Base-by-base conservation (phyloP, 1,140 invertebrate genomes). In the Drosophila elegans region DNA sequence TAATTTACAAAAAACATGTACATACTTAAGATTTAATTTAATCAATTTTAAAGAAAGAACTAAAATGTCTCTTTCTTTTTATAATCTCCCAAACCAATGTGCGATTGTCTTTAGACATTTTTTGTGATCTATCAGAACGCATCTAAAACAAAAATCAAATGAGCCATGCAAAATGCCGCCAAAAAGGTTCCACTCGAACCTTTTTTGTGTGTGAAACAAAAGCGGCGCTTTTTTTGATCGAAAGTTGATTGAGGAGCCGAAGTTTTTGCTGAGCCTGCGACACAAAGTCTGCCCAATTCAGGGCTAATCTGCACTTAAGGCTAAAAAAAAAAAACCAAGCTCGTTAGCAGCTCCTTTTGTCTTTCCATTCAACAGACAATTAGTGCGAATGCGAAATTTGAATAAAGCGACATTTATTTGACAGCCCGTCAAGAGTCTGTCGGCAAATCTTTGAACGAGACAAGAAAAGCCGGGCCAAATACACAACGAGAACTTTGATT, bases 351-450 rank as follows among this genome's bases (percentile, higher is more conserved):
- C 56, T 59, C 56, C 77, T 63, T 80, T 80, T 80, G 77, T 80
- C 77, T 81, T 81, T 77, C 42, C 46, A 41, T 16, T 36, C 62
- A 10, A n/a, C 49, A 83, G 83, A 88, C 83, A 88, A 88, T 88
- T 88, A 88, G 83, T 88, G 83, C 78, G 84, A 79, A 88, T 62
- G 77, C 63, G 88, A 88, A 90, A 91, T 90, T 90, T 90, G 86
- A 90, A 91, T 90, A 91, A 88, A 90, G 86, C 88, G 86, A 90
- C 86, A 90, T 90, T 90, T 90, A 90, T 91, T 90, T 90, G 88
- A 90, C 86, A 90, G 80, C 51, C 79, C 88, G 88, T 88, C 82
- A 83, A 86, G 88, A 79, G 88, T 73, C 80, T 86, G 77, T 88
- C 83, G 83, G 83, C 83, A 88, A 86, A 86, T 75, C 83, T 86